Evolutionary conservation across 92 coral and sea anemone species (phyloP).

Genomic region (Porites divaricata): DNA sequence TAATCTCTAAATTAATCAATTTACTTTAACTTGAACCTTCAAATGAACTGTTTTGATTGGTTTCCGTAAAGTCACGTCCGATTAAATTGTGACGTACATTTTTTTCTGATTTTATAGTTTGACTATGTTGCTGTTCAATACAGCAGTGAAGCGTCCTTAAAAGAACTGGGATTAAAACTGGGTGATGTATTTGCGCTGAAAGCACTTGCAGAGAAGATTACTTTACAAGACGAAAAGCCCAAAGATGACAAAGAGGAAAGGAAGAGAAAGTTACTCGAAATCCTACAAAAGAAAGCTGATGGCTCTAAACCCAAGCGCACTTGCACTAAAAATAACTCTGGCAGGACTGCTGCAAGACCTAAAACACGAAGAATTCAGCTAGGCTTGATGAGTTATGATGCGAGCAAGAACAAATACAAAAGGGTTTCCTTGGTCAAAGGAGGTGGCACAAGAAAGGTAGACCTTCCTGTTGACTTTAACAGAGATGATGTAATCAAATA

Average conservation of each 20-base stretch:
- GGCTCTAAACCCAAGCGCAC: background rate
- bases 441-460: conserved; percentile 11
- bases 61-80: no score
- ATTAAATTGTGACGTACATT: background rate
- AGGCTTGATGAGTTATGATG: background rate
- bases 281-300: background rate
- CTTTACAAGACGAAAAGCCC: background rate
- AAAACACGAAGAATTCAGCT: background rate
- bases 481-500: conserved; percentile 4
- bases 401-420: background rate
- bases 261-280: background rate
- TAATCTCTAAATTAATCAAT: no score
- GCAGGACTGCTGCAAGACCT: background rate
- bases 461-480: conserved; percentile 1
- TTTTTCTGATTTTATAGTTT: background rate
- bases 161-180: background rate
- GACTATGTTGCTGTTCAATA: background rate
- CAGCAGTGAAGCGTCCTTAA: background rate
- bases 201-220: background rate
- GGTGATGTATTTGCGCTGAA: background rate
- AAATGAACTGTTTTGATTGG: no score
- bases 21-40: no score
- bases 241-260: background rate
- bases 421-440: conserved; percentile 5
- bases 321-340: background rate